Evolutionary conservation across 2,113 vertebrate genomes (phyloP).

Genomic region (Engraulis encrasicolus): DNA sequence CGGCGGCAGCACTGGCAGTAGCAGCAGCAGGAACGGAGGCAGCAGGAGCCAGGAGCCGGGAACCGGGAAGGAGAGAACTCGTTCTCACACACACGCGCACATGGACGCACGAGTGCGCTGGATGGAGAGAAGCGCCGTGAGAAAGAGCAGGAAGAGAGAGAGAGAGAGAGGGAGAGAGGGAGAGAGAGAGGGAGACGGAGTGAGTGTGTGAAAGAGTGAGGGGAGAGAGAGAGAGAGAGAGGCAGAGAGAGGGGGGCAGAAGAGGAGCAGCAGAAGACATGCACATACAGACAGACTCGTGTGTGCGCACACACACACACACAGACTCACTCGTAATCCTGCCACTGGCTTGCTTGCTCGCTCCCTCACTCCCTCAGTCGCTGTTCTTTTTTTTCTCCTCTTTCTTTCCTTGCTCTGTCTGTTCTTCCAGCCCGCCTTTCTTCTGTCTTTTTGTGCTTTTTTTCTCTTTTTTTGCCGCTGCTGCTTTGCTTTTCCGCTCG

Average conservation of each 20-base stretch:
- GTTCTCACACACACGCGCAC: neutral
- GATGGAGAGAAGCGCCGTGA: neutral
- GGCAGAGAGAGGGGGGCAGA: conserved; percentile 21
- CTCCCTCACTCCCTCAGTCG: neutral
- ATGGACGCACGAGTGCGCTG: conserved; percentile 4
- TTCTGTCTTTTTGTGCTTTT: too few relatives aligned
- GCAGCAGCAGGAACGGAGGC: too few relatives aligned
- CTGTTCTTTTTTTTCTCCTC: too few relatives aligned
- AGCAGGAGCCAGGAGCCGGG: too few relatives aligned
- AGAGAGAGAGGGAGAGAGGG: neutral
- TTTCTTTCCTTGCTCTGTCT: too few relatives aligned
- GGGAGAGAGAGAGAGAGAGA: neutral
- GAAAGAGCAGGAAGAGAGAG: neutral
- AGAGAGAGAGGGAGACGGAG: neutral
- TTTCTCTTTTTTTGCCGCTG: too few relatives aligned
- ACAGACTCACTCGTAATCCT: neutral
- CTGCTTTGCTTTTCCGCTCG: too few relatives aligned
- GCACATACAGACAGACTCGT: neutral
- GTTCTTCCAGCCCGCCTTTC: too few relatives aligned
- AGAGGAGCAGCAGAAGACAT: neutral
- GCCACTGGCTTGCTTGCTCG: neutral
- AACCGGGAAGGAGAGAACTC: neutral
- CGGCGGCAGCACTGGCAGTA: neutral
- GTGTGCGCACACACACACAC: neutral
- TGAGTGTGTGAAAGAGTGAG: conserved; percentile 1